Evolutionary conservation across 2,113 vertebrate species (phyloP), one percentile per base, ranked within the genome.

Genomic region (Haemorhous mexicanus): DNA sequence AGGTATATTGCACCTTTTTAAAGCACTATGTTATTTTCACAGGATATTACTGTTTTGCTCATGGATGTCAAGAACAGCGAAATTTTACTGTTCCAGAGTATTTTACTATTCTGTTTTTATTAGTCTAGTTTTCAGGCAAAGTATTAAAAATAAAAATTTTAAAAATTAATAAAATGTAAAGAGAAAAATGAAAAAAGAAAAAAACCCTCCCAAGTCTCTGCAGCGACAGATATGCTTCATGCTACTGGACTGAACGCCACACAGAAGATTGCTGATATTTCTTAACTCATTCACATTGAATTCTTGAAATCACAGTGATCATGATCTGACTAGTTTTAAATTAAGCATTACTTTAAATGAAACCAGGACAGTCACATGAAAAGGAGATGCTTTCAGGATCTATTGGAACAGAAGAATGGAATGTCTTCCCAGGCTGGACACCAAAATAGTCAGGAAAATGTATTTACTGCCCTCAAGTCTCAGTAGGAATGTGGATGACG

Each of bases 11-110:
- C 97, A 97, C 97, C 98, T 98, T 98, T 98, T 97, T 97, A 97
- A 98, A 98, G 97, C 97, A 98, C 98, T 98, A 97, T 96, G 93
- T 97, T 97, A 96, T 98, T 98, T 98, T 98, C 97, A 97, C 97
- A 98, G 96, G 98, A 97, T 97, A 93, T 97, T 97, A 98, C 98
- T 98, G 97, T 97, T 98, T 97, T 98, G 97, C 98, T 98, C 96
- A 97, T 97, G 96, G 98, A 98, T 98, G 97, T 98, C 98, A 98
- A 98, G 97, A 98, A 97, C 95, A 97, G 97, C 96, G 97, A 96
- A 96, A 95, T 96, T 98, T 98, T 97, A 96, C 97, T 98, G 98
- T 98, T 98, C 98, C 97, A 98, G 97, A 97, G 97, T 98, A 98
- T 98, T 98, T 98, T 97, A 96, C 96, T 98, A 96, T 97, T 97